A percentile compares a stretch with the other conserved stretches of the same genome.
Conservation (phyloP, 2,797 vertebrate species). For the Chaunax sp. region DNA sequence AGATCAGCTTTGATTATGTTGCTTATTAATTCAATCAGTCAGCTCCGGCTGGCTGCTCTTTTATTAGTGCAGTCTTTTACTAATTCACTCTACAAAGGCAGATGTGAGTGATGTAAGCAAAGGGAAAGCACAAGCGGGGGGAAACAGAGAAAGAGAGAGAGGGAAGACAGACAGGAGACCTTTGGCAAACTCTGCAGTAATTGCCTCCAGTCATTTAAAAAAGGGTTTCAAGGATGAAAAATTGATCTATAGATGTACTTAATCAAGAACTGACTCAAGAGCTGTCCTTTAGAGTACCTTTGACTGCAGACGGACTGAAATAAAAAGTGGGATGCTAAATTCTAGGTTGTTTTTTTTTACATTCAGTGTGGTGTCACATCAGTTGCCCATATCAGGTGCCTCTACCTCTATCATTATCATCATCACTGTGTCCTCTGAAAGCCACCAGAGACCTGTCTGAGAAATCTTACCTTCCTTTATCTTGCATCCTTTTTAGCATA, state of each 20-base stretch:
- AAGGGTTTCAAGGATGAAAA: conserved; percentile 60
- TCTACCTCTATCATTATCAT: conserved; percentile 1
- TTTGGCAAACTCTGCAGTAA: conserved; percentile 63
- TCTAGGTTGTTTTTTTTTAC: conserved; percentile 55
- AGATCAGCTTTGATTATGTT: conserved; percentile 71
- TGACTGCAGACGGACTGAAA: conserved; percentile 48
- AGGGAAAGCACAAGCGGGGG: conserved; percentile 35
- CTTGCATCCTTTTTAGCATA: neutral
- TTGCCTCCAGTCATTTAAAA: conserved; percentile 62
- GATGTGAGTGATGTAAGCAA: conserved; percentile 62
- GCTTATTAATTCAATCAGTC: conserved; percentile 76
- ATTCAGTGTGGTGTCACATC: conserved; percentile 36
- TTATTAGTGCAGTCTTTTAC: conserved; percentile 69
- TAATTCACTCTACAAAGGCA: conserved; percentile 65
- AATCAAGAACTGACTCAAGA: conserved; percentile 63
- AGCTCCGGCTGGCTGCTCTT: conserved; percentile 67
- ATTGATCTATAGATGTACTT: conserved; percentile 65
- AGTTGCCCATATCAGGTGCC: conserved; percentile 36
- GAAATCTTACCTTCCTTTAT: neutral
- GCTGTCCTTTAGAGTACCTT: conserved; percentile 59
- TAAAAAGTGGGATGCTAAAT: conserved; percentile 35
- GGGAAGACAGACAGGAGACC: conserved; percentile 47
- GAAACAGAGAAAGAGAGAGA: conserved; percentile 4
- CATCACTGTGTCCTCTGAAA: conserved; percentile 14
- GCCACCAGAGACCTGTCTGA: neutral